Base-by-base conservation (phyloP, 2,888 invertebrate species). In the Rotaria macrura region DNA sequence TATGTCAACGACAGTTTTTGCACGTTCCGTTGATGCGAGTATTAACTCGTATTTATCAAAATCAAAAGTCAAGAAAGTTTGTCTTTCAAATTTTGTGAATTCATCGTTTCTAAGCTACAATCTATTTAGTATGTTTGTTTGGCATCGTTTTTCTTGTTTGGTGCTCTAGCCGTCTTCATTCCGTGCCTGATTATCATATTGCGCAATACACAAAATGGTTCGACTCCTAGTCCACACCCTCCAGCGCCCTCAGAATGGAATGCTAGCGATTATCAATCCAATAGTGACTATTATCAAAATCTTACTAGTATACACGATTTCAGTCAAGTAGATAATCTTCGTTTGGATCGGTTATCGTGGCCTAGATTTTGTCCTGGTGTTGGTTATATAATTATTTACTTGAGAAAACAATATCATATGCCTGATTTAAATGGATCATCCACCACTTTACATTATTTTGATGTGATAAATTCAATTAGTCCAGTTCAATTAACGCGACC, bases 391-490 rank as follows among this genome's bases (percentile, higher is more conserved):
- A 43, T 74, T 2, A 40, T 74, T 23, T 74, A 74, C 20, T 74
- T 74, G 38, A 38, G 74, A 74, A 38, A n/a, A 74, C 74, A 74
- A 74, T 43, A 40, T 74, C 74, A 74, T 74, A 57, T 57, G 57
- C 57, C 57, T 9, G 57, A 57, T 14, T 4, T 29, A 2, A 57
- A 57, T 57, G 57, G 74, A 40, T 74, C 74, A 40, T 38, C 74
- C 23, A 74, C 74, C 38, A 74, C 74, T 40, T 34, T 57, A 57
- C 57, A 57, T 57, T 57, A n/a, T n/a, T n/a, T n/a, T 57, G 57
- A 57, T 57, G 12, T 74, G 23, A 43, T 20, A n/a, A 12, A 57
- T 57, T n/a, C 57, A 57, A 0, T 34, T 14, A 2, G 20, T 4
- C 38, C 38, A 23, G 38, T 74, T 74, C 74, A 74, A 40, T 40